Evolutionary conservation across 2,888 invertebrate species (phyloP), one percentile per base, ranked within the genome.

Genomic region (Teleogryllus oceanicus): DNA sequence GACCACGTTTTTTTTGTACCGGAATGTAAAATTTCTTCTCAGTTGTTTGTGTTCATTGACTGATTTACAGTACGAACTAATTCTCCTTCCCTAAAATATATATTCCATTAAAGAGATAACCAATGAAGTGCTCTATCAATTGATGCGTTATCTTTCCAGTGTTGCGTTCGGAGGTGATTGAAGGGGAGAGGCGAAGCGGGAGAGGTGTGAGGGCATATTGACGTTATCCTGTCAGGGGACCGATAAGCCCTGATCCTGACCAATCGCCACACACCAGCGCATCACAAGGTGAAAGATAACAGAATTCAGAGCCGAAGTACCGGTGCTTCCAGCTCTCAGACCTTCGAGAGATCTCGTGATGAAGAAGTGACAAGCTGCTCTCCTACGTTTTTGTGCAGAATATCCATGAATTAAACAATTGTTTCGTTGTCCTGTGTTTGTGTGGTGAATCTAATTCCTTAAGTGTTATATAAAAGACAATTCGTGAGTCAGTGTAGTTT

Each of bases 201-300:
- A n/a, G 62, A 62, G 62, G 62, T 62, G 62, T n/a, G n/a, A 62
- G 62, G n/a, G 62, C 37, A 62, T 62, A 62, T 62, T 13, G 62
- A 62, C 62, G 62, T 62, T 62, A 62, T 62, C 62, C 62, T 62
- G 13, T 62, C 13, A 62, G 62, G n/a, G 62, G 62, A 62, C 62
- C 62, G 62, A 62, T 62, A 62, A 62, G 62, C 62, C 62, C n/a
- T 62, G 16, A n/a, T n/a, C 62, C 62, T n/a, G n/a, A 62, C 62
- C 62, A 62, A 62, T 62, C 62, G 62, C n/a, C n/a, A 18, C 62
- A 62, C 62, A 62, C 62, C 62, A 62, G 62, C 62, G 62, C 62
- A 62, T 62, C 62, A 62, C 62, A 62, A 62, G 62, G 62, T 62
- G 62, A 62, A 62, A 62, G 62, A 62, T 62, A 62, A 62, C 62